Percentiles rank a stretch among this genome's conserved stretches.
Evolutionary conservation across 2,888 invertebrate genomes (phyloP).

Genomic region (Spodoptera littoralis): DNA sequence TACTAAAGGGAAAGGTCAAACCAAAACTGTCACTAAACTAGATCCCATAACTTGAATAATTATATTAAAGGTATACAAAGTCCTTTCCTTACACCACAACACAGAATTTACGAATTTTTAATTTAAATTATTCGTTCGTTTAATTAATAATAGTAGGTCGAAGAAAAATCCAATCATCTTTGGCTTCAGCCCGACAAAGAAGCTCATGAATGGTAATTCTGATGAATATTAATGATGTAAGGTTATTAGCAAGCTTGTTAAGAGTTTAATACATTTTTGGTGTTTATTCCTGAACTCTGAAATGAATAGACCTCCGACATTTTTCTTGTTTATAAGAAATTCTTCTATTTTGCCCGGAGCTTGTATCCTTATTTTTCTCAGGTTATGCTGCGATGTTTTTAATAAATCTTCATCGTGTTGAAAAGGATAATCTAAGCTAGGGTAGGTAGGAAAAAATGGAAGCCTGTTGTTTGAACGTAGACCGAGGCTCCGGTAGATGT

Average conservation of each 20-base stretch:
- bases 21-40: too few species aligned
- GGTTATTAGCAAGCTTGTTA: constrained; percentile 44
- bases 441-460: too few species aligned
- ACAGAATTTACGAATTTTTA: constrained; percentile 6
- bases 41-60: too few species aligned
- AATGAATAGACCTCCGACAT: constrained; percentile 16
- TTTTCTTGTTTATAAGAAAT: constrained; percentile 15
- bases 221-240: constrained; percentile 53
- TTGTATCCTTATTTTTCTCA: constrained; percentile 1
- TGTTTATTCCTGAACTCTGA: constrained; percentile 16
- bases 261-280: constrained; percentile 47
- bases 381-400: not conserved
- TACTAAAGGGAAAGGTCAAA: too few species aligned
- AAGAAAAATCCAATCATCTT: constrained; percentile 47
- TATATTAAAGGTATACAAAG: too few species aligned
- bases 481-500: too few species aligned
- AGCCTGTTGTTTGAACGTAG: too few species aligned
- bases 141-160: constrained; percentile 20
- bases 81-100: too few species aligned
- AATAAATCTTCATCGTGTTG: too few species aligned
- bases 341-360: not conserved
- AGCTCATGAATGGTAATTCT: constrained; percentile 46
- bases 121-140: constrained; percentile 29
- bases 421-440: too few species aligned
- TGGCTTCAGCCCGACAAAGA: constrained; percentile 27